phyloP scores from a whole-genome alignment of 2,113 vertebrate genomes.

The Gallinago paraguaiae region DNA sequence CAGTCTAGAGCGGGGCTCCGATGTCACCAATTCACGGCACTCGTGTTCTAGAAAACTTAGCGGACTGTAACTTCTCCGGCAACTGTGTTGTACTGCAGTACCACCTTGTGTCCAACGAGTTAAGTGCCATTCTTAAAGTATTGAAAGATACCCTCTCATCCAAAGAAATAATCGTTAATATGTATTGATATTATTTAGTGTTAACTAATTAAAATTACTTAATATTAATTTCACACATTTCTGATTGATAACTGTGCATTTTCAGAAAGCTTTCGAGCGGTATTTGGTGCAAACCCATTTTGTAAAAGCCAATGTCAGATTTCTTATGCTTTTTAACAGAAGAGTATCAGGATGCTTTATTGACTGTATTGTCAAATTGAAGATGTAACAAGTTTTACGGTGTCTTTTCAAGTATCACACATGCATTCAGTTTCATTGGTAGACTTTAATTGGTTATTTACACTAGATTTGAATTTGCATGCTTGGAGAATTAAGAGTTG shows the following conservation, averaged over 20 bases:
- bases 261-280: not conserved
- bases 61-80: not conserved
- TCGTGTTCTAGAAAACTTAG: not conserved
- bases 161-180: not conserved
- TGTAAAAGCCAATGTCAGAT: not conserved
- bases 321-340: not conserved
- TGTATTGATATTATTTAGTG: not conserved
- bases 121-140: not conserved
- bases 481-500: not conserved
- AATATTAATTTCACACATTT: not conserved
- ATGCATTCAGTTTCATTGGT: not conserved
- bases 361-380: not conserved
- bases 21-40: accelerated
- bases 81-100: slow-evolving; percentile 41
- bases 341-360: not conserved
- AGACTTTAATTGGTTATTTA: not conserved
- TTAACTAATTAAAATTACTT: not conserved
- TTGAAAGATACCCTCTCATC: not conserved
- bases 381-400: not conserved
- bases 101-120: slow-evolving; percentile 59
- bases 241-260: not conserved
- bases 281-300: not conserved
- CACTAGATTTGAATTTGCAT: not conserved
- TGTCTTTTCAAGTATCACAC: not conserved
- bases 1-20: not conserved